These are phyloP conservation scores for Pseudopodoces humilis DNA, from an alignment of 2,113 vertebrate species.

Conservation along the genomic window DNA sequence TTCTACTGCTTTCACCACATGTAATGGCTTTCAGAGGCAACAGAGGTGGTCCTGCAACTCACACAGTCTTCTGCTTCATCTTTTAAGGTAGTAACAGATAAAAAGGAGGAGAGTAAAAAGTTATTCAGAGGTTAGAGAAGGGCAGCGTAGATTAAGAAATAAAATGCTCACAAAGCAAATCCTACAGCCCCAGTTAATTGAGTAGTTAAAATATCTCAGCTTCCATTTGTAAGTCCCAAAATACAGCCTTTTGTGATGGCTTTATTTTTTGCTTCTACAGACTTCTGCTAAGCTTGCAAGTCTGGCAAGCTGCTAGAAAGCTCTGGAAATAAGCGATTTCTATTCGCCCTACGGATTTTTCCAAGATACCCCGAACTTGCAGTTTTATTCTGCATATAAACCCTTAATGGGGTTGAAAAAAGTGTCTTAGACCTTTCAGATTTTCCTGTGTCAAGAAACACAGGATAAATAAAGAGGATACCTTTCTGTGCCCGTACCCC, in stretches of 20 bases:
- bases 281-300: constrained; percentile 52
- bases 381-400: constrained; percentile 8
- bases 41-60: constrained; percentile 17
- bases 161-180: constrained; percentile 60
- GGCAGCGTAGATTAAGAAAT: constrained; percentile 30
- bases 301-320: constrained; percentile 5
- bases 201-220: constrained; percentile 49
- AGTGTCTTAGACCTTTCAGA: background rate
- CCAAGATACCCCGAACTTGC: background rate
- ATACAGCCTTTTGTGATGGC: constrained; percentile 10
- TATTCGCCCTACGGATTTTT: constrained; percentile 1
- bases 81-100: constrained; percentile 6
- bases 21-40: background rate
- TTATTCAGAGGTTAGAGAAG: constrained; percentile 49
- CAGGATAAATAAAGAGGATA: constrained; percentile 17
- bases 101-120: constrained; percentile 17
- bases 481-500: background rate
- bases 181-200: constrained; percentile 33
- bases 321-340: background rate
- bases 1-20: background rate
- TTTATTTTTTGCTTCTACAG: constrained; percentile 15
- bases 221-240: constrained; percentile 39
- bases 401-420: background rate
- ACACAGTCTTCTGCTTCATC: background rate
- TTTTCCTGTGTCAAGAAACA: background rate